Percentiles rank a stretch among this genome's conserved stretches.
Conservation (phyloP, 1,140 invertebrate species). For the Zeugodacus cucurbitae region DNA sequence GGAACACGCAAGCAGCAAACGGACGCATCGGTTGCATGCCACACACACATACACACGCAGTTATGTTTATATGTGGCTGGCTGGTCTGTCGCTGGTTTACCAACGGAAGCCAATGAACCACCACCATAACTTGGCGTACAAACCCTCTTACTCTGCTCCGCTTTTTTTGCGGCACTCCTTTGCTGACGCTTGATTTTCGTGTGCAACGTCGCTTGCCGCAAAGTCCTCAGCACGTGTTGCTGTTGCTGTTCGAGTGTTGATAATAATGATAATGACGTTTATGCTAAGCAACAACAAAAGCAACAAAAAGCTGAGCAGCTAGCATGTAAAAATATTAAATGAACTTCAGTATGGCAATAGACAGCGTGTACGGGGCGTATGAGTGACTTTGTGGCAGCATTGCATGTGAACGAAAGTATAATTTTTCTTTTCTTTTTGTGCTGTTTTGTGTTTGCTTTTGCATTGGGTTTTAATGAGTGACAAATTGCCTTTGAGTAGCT, state of each 20-base stretch:
- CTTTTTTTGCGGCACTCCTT: neutral
- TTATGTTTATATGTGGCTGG: neutral
- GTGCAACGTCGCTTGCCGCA: neutral
- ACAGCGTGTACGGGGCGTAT: neutral
- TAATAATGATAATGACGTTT: conserved; percentile 34
- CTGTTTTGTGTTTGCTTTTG: neutral
- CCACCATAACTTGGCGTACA: neutral
- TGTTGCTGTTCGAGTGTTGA: conserved; percentile 8
- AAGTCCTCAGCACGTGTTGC: neutral
- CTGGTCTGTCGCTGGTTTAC: neutral
- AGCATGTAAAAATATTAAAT: neutral
- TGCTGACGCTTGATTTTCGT: neutral
- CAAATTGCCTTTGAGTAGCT: neutral
- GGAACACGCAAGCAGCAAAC: neutral
- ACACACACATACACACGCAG: too few species aligned
- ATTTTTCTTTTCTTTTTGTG: neutral
- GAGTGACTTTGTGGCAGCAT: neutral
- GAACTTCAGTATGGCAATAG: neutral
- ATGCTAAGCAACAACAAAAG: neutral
- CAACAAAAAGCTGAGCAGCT: neutral
- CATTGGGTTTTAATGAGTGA: conserved; percentile 14
- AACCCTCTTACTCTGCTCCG: neutral
- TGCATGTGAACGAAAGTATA: neutral
- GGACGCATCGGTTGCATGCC: conserved; percentile 8
- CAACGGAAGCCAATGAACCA: conserved; percentile 39